Conservation (phyloP, 2,113 vertebrate genomes). For the Grus americana region DNA sequence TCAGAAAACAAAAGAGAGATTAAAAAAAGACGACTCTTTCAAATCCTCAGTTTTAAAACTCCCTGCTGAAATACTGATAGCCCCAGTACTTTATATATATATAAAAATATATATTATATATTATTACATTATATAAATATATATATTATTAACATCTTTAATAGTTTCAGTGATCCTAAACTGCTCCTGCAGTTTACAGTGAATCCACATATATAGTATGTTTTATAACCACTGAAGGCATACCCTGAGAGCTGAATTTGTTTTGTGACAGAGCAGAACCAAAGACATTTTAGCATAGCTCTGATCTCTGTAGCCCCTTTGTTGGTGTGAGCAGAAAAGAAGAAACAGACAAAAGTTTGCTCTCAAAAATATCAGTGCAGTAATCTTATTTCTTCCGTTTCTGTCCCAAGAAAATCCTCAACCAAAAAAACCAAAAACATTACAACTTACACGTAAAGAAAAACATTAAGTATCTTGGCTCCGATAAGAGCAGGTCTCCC, state of each 20-base stretch:
- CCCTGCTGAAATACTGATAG: background rate
- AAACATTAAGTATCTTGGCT: background rate
- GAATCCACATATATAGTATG: background rate
- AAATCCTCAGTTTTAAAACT: background rate
- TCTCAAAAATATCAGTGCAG: background rate
- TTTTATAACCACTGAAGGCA: background rate
- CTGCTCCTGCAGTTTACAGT: background rate
- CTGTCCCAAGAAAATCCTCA: background rate
- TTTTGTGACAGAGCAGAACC: background rate
- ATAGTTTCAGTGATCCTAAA: background rate
- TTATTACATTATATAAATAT: too few relatives aligned
- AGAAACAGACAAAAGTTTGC: background rate
- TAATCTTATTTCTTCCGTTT: background rate
- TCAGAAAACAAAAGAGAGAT: background rate
- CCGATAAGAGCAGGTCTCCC: background rate
- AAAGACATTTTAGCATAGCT: background rate
- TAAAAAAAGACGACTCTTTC: background rate
- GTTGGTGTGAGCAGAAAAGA: background rate
- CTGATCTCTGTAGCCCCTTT: background rate
- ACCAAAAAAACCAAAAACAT: background rate
- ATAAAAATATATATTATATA: too few relatives aligned
- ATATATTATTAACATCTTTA: background rate
- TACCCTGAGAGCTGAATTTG: background rate
- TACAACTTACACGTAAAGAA: background rate
- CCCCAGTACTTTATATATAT: background rate